phyloP scores from a whole-genome alignment of 1,140 invertebrate species.

The Conopomorpha cramerella region DNA sequence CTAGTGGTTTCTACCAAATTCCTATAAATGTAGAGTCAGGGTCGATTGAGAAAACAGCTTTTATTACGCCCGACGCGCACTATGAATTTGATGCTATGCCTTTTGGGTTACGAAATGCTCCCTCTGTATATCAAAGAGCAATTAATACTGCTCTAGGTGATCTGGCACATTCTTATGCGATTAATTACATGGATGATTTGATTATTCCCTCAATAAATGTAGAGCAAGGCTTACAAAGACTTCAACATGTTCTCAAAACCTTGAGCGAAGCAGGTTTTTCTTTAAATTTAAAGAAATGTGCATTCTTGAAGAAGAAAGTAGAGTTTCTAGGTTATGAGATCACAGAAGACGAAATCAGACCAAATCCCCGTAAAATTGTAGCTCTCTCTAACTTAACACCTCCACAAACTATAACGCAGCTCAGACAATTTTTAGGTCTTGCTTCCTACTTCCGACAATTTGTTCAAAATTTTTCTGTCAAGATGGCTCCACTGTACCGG shows the following conservation, averaged over 20 bases:
- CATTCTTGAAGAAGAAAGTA: neutral
- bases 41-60: conserved; percentile 36
- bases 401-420: neutral
- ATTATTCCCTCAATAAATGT: neutral
- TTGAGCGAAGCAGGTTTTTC: neutral
- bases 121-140: neutral
- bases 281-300: neutral
- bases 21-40: conserved; percentile 26
- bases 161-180: neutral
- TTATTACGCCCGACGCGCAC: too few relatives aligned
- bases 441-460: neutral
- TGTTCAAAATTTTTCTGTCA: neutral
- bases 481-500: too few relatives aligned
- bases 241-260: neutral
- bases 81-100: too few relatives aligned
- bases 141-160: neutral
- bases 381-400: neutral
- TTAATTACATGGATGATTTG: neutral
- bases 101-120: neutral
- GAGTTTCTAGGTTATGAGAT: neutral
- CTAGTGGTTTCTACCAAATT: conserved; percentile 48
- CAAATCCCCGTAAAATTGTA: neutral
- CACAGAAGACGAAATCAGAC: neutral
- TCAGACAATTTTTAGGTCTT: neutral
- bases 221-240: neutral